phyloP scores from a whole-genome alignment of 2,113 vertebrate species.

The Syrrhaptes paradoxus region DNA sequence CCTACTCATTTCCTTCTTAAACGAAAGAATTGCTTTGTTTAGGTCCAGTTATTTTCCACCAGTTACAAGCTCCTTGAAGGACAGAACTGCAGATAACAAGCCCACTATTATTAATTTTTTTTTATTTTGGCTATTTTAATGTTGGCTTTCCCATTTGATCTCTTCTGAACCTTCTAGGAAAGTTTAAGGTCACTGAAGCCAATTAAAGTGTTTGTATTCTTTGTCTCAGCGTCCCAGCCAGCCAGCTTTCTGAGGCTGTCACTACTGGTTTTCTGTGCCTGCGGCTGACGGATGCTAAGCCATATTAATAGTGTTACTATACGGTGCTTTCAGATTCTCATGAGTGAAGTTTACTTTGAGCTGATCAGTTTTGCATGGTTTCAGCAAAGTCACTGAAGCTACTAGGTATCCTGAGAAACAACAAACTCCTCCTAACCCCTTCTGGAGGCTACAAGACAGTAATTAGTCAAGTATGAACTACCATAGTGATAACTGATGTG shows the following conservation, averaged over 20 bases:
- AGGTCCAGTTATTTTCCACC: not conserved
- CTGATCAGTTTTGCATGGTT: not conserved
- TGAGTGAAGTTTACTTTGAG: not conserved
- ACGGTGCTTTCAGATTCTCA: not conserved
- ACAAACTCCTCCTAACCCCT: not conserved
- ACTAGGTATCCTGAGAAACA: not conserved
- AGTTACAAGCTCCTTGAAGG: not conserved
- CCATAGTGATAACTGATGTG: not conserved
- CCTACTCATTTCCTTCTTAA: not conserved
- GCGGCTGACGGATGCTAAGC: not conserved
- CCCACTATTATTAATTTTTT: not conserved
- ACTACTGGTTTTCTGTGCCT: not conserved
- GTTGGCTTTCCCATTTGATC: not conserved
- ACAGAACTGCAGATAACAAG: not conserved
- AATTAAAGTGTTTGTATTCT: not conserved
- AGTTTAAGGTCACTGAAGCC: not conserved
- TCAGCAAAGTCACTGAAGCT: not conserved
- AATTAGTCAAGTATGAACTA: not conserved
- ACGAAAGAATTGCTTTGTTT: not conserved
- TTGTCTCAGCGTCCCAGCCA: not conserved
- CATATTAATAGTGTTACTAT: not conserved
- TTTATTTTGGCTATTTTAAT: not conserved
- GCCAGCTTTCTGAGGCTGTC: not conserved
- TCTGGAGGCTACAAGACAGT: not conserved
- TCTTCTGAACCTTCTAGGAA: not conserved